phyloP scores from a whole-genome alignment of 2,888 invertebrate species.

The Athalia circularis region DNA sequence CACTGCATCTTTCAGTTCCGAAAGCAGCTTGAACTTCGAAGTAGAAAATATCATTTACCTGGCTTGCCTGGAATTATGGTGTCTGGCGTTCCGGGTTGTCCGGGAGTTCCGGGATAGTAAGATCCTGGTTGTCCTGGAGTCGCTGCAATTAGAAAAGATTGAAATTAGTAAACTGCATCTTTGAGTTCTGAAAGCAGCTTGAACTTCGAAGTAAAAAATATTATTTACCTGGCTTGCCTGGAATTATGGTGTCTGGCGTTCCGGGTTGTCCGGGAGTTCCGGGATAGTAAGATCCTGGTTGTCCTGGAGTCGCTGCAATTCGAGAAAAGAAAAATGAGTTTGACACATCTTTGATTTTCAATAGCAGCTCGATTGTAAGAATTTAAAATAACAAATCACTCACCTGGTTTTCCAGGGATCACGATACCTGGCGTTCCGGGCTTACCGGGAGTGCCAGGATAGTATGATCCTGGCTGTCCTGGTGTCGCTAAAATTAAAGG shows the following conservation, averaged over 20 bases:
- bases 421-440: constrained; percentile 69
- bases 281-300: constrained; percentile 30
- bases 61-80: constrained; percentile 50
- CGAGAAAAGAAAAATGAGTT: too few relatives aligned
- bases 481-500: too few relatives aligned
- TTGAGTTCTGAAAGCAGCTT: too few relatives aligned
- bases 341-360: too few relatives aligned
- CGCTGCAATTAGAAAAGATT: constrained; percentile 41
- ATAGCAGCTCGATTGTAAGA: too few relatives aligned
- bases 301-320: too few relatives aligned
- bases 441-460: constrained; percentile 70
- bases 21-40: too few relatives aligned
- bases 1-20: too few relatives aligned
- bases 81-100: constrained; percentile 65
- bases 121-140: constrained; percentile 70
- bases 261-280: constrained; percentile 68
- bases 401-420: constrained; percentile 58
- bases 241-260: constrained; percentile 61
- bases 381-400: too few relatives aligned
- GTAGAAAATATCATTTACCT: too few relatives aligned
- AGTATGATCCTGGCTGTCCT: constrained; percentile 72
- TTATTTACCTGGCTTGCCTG: constrained; percentile 47
- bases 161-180: too few relatives aligned
- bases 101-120: constrained; percentile 69
- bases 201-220: constrained; percentile 61